Evolutionary conservation across 2,888 invertebrate species (phyloP).

Genomic region (Microdon myrmicae): DNA sequence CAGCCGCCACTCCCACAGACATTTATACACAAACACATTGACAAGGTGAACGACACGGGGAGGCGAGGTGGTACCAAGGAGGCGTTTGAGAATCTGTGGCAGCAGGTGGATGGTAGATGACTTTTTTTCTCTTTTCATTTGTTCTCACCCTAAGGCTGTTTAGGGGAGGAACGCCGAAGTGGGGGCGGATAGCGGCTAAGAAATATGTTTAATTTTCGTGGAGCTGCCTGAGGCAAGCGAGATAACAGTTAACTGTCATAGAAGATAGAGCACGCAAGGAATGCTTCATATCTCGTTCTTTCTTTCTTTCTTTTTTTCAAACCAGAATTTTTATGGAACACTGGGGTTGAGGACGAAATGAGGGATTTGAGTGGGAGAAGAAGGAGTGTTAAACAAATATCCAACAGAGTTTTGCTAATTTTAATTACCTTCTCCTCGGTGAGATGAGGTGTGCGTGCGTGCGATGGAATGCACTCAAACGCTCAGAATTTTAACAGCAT

Average conservation of each 20-base stretch:
- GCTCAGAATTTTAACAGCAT: no score
- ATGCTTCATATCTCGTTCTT: conserved; percentile 6
- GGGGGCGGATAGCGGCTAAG: conserved; percentile 30
- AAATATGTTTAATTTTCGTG: conserved; percentile 52
- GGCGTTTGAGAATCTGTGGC: conserved; percentile 40
- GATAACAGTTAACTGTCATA: conserved; percentile 46
- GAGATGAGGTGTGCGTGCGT: no score
- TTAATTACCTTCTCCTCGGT: conserved; percentile 28
- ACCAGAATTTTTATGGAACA: conserved; percentile 6
- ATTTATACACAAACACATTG: not conserved
- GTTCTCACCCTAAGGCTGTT: conserved; percentile 17
- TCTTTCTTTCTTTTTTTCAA: conserved; percentile 3
- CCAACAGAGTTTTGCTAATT: conserved; percentile 19
- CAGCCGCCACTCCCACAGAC: conserved; percentile 12
- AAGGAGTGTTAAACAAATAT: conserved; percentile 18
- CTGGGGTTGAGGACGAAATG: not conserved
- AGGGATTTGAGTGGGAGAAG: not conserved
- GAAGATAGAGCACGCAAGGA: conserved; percentile 42
- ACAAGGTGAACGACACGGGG: no score
- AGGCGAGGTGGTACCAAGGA: conserved; percentile 36
- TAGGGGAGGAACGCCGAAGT: conserved; percentile 10
- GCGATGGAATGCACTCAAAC: no score
- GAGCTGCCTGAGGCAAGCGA: conserved; percentile 47
- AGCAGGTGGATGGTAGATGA: conserved; percentile 41
- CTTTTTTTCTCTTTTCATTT: conserved; percentile 26